Conservation (phyloP, 1,140 invertebrate species). For the Neotoxoptera formosana region DNA sequence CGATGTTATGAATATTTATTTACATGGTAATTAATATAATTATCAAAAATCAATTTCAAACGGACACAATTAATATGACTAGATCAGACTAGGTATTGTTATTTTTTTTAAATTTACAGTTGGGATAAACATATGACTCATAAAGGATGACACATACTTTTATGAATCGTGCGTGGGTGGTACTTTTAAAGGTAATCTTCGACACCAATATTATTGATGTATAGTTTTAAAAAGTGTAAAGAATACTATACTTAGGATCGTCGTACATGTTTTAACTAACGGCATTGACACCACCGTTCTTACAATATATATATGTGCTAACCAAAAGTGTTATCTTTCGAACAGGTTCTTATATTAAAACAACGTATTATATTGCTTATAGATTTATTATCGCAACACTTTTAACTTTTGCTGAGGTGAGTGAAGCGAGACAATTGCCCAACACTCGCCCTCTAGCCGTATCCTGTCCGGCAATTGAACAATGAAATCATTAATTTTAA, state of each 20-base stretch:
- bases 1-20: too few species aligned
- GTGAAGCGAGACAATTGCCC: not conserved
- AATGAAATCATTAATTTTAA: too few species aligned
- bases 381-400: not conserved
- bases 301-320: not conserved
- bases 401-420: not conserved
- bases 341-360: not conserved
- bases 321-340: not conserved
- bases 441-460: not conserved
- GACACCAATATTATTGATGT: not conserved
- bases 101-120: too few species aligned
- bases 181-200: not conserved
- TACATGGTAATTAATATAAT: too few species aligned
- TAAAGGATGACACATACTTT: not conserved
- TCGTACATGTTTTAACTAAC: not conserved
- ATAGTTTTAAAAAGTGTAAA: not conserved
- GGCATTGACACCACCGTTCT: not conserved
- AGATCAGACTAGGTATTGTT: too few species aligned
- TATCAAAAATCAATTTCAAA: too few species aligned
- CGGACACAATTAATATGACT: too few species aligned
- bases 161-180: not conserved
- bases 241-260: not conserved
- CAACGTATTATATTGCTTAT: not conserved
- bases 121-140: too few species aligned
- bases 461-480: not conserved